Conservation (phyloP, 2,888 invertebrate genomes). For the Acleris cristana region DNA sequence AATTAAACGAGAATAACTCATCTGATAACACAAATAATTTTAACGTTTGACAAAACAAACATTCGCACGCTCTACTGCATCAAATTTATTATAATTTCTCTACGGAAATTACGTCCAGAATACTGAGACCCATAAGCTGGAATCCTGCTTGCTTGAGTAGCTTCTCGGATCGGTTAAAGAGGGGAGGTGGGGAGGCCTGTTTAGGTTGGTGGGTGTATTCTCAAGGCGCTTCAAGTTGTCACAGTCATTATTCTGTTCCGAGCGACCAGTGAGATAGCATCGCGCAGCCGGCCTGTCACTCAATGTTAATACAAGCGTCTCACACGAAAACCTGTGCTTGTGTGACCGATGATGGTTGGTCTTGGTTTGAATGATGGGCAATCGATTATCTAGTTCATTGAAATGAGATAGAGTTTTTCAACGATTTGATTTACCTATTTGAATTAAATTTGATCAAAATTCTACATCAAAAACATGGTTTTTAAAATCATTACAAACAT, state of each 20-base stretch:
- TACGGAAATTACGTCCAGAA: conserved; percentile 39
- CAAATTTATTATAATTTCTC: conserved; percentile 41
- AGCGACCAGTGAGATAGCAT: conserved; percentile 54
- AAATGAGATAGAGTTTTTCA: too few relatives aligned
- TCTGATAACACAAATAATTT: conserved; percentile 44
- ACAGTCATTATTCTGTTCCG: conserved; percentile 66
- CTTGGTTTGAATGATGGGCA: conserved; percentile 9
- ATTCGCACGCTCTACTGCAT: conserved; percentile 45
- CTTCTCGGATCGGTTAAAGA: conserved; percentile 8
- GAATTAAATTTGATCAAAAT: too few relatives aligned
- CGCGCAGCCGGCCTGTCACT: conserved; percentile 49
- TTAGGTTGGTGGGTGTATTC: conserved; percentile 43
- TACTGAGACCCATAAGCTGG: conserved; percentile 41
- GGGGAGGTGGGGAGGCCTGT: conserved; percentile 24
- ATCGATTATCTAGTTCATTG: not conserved
- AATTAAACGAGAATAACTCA: conserved; percentile 44
- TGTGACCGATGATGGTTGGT: conserved; percentile 25
- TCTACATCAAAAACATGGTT: too few relatives aligned
- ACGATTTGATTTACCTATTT: too few relatives aligned
- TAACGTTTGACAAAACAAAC: conserved; percentile 46
- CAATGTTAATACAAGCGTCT: conserved; percentile 50
- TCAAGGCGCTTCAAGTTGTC: conserved; percentile 58
- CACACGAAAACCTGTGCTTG: conserved; percentile 26
- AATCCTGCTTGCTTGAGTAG: conserved; percentile 40
- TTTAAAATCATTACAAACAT: too few relatives aligned